phyloP scores from a whole-genome alignment of 2,797 vertebrate genomes.

The Chelon auratus region DNA sequence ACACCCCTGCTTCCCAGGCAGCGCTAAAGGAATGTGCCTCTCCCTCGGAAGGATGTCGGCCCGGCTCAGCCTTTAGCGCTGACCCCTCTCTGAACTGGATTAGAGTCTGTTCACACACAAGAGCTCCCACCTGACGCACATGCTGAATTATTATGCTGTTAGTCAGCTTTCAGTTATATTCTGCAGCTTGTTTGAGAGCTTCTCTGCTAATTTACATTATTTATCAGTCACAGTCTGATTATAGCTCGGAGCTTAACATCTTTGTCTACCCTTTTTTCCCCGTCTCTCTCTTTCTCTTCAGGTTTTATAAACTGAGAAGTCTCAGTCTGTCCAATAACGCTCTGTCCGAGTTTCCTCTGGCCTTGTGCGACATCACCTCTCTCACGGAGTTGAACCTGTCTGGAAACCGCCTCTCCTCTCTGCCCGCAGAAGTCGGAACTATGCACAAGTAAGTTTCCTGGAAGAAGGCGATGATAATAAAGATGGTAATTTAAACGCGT shows the following conservation, averaged over 20 bases:
- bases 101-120: slow-evolving; percentile 22
- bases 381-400: slow-evolving; percentile 94
- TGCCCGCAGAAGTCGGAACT: slow-evolving; percentile 87
- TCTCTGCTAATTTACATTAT: slow-evolving; percentile 19
- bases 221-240: slow-evolving; percentile 30
- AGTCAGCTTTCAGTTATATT: background rate
- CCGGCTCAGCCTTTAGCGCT: slow-evolving; percentile 42
- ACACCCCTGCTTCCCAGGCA: slow-evolving; percentile 40
- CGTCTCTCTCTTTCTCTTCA: slow-evolving; percentile 56
- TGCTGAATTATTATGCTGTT: slow-evolving; percentile 34
- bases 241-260: slow-evolving; percentile 27
- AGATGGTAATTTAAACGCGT: slow-evolving; percentile 12
- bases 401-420: slow-evolving; percentile 88
- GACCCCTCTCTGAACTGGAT: slow-evolving; percentile 56
- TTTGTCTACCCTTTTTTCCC: background rate
- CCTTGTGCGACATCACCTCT: slow-evolving; percentile 90
- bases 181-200: background rate
- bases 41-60: slow-evolving; percentile 53
- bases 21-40: slow-evolving; percentile 55
- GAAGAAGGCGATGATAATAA: background rate
- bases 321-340: slow-evolving; percentile 97
- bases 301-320: slow-evolving; percentile 95
- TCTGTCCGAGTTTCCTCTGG: slow-evolving; percentile 91
- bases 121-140: slow-evolving; percentile 2
- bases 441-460: slow-evolving; percentile 90